These are phyloP conservation scores for Tenebrio molitor DNA, from an alignment of 1,140 invertebrate species.

Conservation along the genomic window DNA sequence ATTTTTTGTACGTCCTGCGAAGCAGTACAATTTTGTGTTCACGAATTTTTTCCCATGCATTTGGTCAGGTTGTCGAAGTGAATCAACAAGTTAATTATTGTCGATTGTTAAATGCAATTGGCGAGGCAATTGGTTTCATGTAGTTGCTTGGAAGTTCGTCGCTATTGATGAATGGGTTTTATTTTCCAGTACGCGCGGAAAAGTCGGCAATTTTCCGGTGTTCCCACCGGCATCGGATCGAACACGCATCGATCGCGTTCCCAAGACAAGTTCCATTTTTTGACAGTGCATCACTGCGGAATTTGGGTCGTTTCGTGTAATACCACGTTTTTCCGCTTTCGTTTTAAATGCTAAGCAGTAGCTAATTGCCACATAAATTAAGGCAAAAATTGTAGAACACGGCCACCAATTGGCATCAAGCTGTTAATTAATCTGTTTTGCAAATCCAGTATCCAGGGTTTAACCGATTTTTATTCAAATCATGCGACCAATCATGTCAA, in stretches of 20 bases:
- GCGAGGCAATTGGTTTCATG: background rate
- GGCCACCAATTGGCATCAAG: constrained; percentile 27
- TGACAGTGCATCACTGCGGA: constrained; percentile 13
- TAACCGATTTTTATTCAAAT: background rate
- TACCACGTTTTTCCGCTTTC: constrained; percentile 32
- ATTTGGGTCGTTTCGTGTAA: constrained; percentile 36
- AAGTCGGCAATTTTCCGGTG: too few relatives aligned
- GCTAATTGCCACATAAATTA: constrained; percentile 30
- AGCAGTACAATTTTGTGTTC: too few relatives aligned
- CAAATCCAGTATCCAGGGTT: background rate
- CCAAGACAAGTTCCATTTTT: too few relatives aligned
- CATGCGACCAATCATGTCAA: too few relatives aligned
- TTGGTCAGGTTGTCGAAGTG: background rate
- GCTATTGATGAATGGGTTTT: too few relatives aligned
- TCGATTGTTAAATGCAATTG: constrained; percentile 10
- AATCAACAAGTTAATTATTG: constrained; percentile 29
- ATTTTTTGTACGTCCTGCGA: background rate
- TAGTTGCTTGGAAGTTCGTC: too few relatives aligned
- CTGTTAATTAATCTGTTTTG: constrained; percentile 30
- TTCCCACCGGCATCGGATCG: too few relatives aligned
- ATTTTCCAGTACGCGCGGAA: background rate
- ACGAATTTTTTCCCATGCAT: background rate
- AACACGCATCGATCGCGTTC: too few relatives aligned
- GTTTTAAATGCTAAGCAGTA: constrained; percentile 35
- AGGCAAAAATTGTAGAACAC: constrained; percentile 25